Evolutionary conservation across 2,888 invertebrate genomes (phyloP), one percentile per base, ranked within the genome.

Genomic region (Rugalucina vietnamica): DNA sequence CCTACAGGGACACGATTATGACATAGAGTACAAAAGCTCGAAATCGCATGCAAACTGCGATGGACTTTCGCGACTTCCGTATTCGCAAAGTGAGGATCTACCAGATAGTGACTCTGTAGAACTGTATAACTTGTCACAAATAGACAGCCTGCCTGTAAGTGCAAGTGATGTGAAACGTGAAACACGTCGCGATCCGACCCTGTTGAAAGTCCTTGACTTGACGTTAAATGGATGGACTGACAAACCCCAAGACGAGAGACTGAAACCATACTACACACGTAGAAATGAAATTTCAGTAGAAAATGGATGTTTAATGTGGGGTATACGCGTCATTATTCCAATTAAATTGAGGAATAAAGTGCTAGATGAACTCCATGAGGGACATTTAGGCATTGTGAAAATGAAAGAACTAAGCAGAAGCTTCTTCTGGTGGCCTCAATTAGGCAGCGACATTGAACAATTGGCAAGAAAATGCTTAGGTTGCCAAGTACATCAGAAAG

Each of bases 371-470:
- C 79, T 93, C 0, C 93, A 93, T 82, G 71, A 70, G 10, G 69
- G 78, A 50, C 93, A 93, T 78, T 87, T 88, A 10, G 92, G 93
- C 0, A 90, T 90, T 32, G 84, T 83, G 0, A 79, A 90, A 21
- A 92, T 92, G 89, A 93, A 93, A 74, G 50, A 65, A 21, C 72
- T 91, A 10, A 92, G 92, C 0, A 69, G 93, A 10, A 79, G 83
- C 57, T 82, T 87, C 78, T 91, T 92, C 37, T 94, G 90, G 87
- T 94, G 93, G 93, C 86, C 88, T 12, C 75, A 76, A 10, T 43
- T 89, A 57, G 89, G 88, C 71, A 65, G 0, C n/a, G 88, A 90
- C 37, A 86, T 90, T 57, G 88, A 91, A 37, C 82, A 89, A 2
- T 82, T 91, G 54, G 91, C 90, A 0, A 65, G 79, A 27, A 54